Base-by-base conservation (phyloP, 1,140 invertebrate species). In the Drosophila melanica region DNA sequence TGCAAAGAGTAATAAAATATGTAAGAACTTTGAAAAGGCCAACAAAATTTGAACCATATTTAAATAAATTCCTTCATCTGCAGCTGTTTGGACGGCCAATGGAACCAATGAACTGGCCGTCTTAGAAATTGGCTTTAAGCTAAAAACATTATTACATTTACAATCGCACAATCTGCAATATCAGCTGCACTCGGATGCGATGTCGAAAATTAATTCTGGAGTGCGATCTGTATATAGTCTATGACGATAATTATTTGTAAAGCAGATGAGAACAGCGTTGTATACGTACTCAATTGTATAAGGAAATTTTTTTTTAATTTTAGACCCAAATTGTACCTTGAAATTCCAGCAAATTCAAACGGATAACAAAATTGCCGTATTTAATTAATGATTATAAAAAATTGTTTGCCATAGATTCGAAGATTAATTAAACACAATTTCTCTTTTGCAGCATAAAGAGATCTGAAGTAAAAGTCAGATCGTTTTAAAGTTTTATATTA, bases 1-100 rank as follows among this genome's bases (percentile, higher is more conserved):
- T 92, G 92, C 93, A 70, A 99, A 98, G 92, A 94, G 95, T 75
- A 98, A 99, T 93, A 99, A 99, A 94, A 96, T 99, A 62, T 90
- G 90, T 92, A 73, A 77, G 79, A 71, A 3, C 8, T 7, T 10
- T 7, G 3, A 11, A 64, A n/a, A 3, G 4, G 47, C 23, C 2
- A 7, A 2, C 42, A 30, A n/a, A n/a, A 35, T 8, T 3, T 20
- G n/a, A 16, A 11, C 30, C 12, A 30, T 16, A 10, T 27, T 9
- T n/a, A 16, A 37, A 37, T 64, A 97, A 98, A 93, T 14, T 35
- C 3, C 2, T 92, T 8, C 0, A 16, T 8, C 45, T 41, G 0
- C 23, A 90, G 86, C 85, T 12, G 78, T 90, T 16, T 90, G 85
- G 85, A 90, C 85, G 14, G 85, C 85, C 10, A 75, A 90, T 93